Evolutionary conservation across 2,797 vertebrate species (phyloP), one percentile per base, ranked within the genome.

Genomic region (Acipenser ruthenus): DNA sequence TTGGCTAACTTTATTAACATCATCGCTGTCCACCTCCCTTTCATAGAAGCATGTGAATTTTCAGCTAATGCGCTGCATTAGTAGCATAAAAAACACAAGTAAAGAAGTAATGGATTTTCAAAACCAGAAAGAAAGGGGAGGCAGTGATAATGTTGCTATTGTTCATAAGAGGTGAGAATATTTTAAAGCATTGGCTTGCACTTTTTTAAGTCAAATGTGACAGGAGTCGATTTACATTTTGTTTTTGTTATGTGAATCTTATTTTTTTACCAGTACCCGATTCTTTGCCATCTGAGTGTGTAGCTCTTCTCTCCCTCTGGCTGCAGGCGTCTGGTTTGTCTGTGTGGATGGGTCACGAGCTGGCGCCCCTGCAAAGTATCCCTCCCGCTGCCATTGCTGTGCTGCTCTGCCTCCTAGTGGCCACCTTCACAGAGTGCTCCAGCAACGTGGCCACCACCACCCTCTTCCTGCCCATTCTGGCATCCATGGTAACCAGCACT

Each of bases 381-480:
- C 92, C 95, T 0, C 50, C 79, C 0, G 77, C 80, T 0, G 92
- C 90, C 73, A 95, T 91, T 2, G 83, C 78, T 0, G 0, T 96
- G 7, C 23, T 97, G 8, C 65, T 98, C 47, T 87, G 78, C 52
- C 72, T 97, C 61, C 70, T 96, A 60, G 13, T 95, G 9, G 93
- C 93, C 10, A 77, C 73, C 9, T 94, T 98, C 87, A 98, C 96
- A 0, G 95, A 98, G 75, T 97, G 92, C 76, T 84, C 94, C 79
- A 97, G 95, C 80, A 98, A 98, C 1, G 93, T 93, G 3, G 92
- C 96, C 76, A 96, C 95, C 74, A 95, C 92, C 69, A 95, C 94
- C 0, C 84, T 97, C 67, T 95, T 98, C 71, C 86, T 97, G 66
- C 96, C 95, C 67, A 93, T 98, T 13, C 76, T 98, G 77, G 92